These are phyloP conservation scores for Drosophila phalerata DNA, from an alignment of 2,888 invertebrate genomes.

Conservation along the genomic window DNA sequence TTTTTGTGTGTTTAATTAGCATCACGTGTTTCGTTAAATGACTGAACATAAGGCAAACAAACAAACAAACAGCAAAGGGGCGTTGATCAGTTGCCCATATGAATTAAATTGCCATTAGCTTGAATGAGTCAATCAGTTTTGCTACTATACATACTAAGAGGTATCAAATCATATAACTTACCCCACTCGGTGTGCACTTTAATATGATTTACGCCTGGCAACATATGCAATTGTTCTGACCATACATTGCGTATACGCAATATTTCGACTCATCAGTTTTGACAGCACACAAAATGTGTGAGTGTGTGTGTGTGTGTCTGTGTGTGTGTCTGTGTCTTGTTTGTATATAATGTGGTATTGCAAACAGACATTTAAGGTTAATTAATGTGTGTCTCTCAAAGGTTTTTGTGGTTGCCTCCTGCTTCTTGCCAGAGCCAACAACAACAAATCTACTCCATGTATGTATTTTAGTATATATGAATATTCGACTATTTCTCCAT, in stretches of 20 bases:
- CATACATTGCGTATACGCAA: constrained; percentile 46
- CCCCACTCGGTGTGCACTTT: constrained; percentile 4
- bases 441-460: neutral
- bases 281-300: constrained; percentile 9
- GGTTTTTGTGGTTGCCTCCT: constrained; percentile 52
- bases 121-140: constrained; percentile 51
- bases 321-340: neutral
- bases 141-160: neutral
- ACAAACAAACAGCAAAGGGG: constrained; percentile 60
- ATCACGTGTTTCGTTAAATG: constrained; percentile 21
- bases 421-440: neutral
- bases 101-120: constrained; percentile 50
- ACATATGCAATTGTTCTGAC: neutral
- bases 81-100: constrained; percentile 26
- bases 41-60: too few relatives aligned
- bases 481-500: too few relatives aligned
- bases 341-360: constrained; percentile 18
- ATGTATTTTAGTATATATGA: neutral
- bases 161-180: neutral
- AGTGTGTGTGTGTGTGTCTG: neutral
- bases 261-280: constrained; percentile 40
- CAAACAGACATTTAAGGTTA: constrained; percentile 40
- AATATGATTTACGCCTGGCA: constrained; percentile 47
- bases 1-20: constrained; percentile 59
- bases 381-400: constrained; percentile 67